Evolutionary conservation across 35 echinoderm and acorn worm genomes (phyloP).

Genomic region (Ptychodera flava): DNA sequence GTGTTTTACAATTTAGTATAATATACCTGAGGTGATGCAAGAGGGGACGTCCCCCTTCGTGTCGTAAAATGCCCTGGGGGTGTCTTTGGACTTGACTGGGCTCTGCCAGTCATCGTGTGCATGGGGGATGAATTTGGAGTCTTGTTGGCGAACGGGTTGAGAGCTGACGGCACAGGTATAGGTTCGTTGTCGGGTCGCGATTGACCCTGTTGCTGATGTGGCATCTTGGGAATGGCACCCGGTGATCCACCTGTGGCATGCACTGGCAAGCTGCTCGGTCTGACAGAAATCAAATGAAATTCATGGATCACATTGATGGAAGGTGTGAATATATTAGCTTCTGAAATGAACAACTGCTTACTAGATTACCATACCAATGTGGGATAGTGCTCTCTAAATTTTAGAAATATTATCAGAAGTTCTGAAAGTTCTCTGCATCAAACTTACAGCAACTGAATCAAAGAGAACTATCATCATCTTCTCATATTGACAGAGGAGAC

Average conservation of each 20-base stretch:
- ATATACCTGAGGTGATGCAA: background rate
- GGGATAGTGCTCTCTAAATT: too few relatives aligned
- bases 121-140: background rate
- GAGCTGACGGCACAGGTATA: background rate
- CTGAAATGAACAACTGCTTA: too few relatives aligned
- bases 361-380: too few relatives aligned
- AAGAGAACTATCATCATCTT: too few relatives aligned
- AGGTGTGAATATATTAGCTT: too few relatives aligned
- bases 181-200: background rate
- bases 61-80: background rate
- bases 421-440: too few relatives aligned
- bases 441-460: too few relatives aligned
- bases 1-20: too few relatives aligned
- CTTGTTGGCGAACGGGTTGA: background rate
- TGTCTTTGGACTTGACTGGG: background rate
- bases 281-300: slow-evolving; percentile 5
- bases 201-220: too few relatives aligned
- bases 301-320: too few relatives aligned
- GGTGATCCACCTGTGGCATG: slow-evolving; percentile 16
- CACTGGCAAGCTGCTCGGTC: slow-evolving; percentile 33
- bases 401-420: too few relatives aligned
- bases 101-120: background rate
- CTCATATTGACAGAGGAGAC: too few relatives aligned
- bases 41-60: background rate
- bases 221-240: background rate